A percentile compares a stretch with the other conserved stretches of the same genome.
Conservation (phyloP, 1,140 invertebrate species). For the Odontomachus brunneus region DNA sequence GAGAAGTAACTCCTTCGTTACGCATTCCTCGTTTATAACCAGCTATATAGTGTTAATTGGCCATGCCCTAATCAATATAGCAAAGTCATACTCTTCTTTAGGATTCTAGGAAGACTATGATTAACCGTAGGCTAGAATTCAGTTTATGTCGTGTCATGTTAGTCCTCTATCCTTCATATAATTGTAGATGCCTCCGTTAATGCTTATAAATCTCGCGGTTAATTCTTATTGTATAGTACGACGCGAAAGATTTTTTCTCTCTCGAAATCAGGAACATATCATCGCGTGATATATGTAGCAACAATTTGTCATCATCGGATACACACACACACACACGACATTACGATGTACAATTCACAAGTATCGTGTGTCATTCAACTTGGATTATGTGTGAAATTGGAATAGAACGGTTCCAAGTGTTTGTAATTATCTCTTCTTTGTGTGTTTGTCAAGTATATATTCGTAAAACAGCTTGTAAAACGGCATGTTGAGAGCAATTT, state of each 20-base stretch:
- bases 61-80: constrained; percentile 63
- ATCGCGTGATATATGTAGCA: constrained; percentile 44
- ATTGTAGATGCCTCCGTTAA: constrained; percentile 57
- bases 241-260: constrained; percentile 23
- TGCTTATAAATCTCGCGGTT: constrained; percentile 57
- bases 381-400: constrained; percentile 32
- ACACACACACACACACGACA: constrained; percentile 38
- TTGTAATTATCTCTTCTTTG: constrained; percentile 36
- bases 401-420: constrained; percentile 15
- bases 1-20: constrained; percentile 52
- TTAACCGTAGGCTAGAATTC: constrained; percentile 84
- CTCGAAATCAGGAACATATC: constrained; percentile 71
- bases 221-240: constrained; percentile 57
- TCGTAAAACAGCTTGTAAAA: constrained; percentile 50
- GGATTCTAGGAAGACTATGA: constrained; percentile 85
- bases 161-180: constrained; percentile 58
- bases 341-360: constrained; percentile 52
- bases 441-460: constrained; percentile 29
- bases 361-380: constrained; percentile 38
- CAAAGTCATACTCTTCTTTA: constrained; percentile 68
- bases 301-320: constrained; percentile 32
- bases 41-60: constrained; percentile 59
- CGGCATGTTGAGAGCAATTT: constrained; percentile 21
- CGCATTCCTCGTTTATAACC: constrained; percentile 59
- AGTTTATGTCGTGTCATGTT: constrained; percentile 70